Evolutionary conservation across 2,797 vertebrate genomes (phyloP).

Genomic region (Sebastes matsubarae): DNA sequence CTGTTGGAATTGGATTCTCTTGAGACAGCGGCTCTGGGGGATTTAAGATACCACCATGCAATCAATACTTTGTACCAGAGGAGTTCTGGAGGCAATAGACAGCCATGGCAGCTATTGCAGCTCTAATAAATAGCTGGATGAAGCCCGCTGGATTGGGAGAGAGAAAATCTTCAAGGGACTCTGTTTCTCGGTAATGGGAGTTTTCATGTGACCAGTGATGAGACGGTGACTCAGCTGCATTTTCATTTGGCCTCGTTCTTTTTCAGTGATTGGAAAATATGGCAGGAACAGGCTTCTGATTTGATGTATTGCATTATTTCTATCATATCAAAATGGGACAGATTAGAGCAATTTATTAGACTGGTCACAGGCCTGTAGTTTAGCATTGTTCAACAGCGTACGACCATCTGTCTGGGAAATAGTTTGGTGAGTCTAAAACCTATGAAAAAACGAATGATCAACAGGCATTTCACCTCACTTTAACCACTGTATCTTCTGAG

Average conservation of each 20-base stretch:
- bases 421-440: background rate
- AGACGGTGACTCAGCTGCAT: constrained; percentile 13
- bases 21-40: constrained; percentile 1
- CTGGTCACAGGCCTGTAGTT: background rate
- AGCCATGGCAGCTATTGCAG: constrained; percentile 8
- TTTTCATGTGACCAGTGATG: constrained; percentile 2
- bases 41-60: background rate
- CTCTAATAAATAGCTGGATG: constrained; percentile 21
- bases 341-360: background rate
- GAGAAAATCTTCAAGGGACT: background rate
- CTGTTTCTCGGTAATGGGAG: background rate
- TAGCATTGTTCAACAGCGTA: background rate
- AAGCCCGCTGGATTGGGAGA: background rate
- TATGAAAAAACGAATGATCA: background rate
- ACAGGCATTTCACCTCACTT: background rate
- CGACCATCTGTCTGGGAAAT: background rate
- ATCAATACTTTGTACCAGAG: constrained; percentile 47
- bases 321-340: background rate
- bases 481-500: background rate
- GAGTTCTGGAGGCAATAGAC: background rate
- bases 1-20: constrained; percentile 23
- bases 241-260: constrained; percentile 30
- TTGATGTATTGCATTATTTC: background rate
- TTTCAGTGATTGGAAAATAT: constrained; percentile 6
- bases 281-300: background rate